Conservation (phyloP, 2,888 invertebrate species). For the Yponomeuta sedellus region DNA sequence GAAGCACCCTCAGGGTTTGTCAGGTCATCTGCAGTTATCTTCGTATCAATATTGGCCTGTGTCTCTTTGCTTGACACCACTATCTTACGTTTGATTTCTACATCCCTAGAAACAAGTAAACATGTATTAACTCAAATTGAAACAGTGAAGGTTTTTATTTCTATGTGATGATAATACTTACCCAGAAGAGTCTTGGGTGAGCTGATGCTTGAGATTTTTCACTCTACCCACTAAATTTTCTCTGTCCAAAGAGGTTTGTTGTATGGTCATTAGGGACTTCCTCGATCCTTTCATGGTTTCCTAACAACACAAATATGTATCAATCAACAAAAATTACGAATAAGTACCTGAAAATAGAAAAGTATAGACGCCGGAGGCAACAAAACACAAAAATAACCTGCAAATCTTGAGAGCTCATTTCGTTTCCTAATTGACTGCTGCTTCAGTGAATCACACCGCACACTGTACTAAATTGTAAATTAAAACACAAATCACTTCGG, state of each 20-base stretch:
- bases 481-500: too few species aligned
- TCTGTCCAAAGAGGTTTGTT: constrained; percentile 82
- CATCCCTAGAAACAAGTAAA: constrained; percentile 31
- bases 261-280: constrained; percentile 84
- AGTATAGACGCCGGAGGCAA: not conserved
- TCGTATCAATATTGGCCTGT: constrained; percentile 76
- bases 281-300: constrained; percentile 77
- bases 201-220: constrained; percentile 67
- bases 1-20: constrained; percentile 82
- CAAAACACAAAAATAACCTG: constrained; percentile 16
- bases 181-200: constrained; percentile 67
- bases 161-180: constrained; percentile 37
- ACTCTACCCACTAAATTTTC: constrained; percentile 86
- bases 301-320: constrained; percentile 35
- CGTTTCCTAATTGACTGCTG: too few species aligned
- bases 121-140: not conserved
- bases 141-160: not conserved
- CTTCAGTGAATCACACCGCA: too few species aligned
- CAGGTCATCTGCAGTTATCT: constrained; percentile 81
- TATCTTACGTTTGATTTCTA: constrained; percentile 68
- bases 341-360: not conserved
- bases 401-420: constrained; percentile 21
- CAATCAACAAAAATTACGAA: not conserved
- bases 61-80: constrained; percentile 71
- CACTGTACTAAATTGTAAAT: too few species aligned